Evolutionary conservation across 2,888 invertebrate genomes (phyloP), one percentile per base, ranked within the genome.

Genomic region (Conistra vaccinii): DNA sequence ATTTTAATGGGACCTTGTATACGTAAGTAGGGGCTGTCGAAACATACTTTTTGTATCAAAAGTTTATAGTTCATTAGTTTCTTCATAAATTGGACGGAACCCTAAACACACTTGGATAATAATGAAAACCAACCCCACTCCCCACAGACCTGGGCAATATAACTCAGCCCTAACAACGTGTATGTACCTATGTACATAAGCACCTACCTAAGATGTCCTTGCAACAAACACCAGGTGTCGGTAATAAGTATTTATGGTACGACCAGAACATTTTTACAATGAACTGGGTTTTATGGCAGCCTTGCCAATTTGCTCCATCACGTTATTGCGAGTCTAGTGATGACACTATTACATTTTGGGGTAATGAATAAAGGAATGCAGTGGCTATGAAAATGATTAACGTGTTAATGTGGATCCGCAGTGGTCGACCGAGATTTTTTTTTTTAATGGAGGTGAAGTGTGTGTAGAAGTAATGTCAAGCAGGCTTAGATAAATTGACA

Each of bases 241-340:
- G 66, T 76, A 85, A 82, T 85, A 78, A 35, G 73, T 61, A 85
- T 78, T 87, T 87, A 87, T 85, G 77, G 87, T 78, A 87, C 79
- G 87, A 85, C 51, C 71, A 69, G 66, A 58, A 71, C 67, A 81
- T 77, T 84, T 81, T 84, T 84, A 84, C 87, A 87, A 82, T 87
- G 77, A 62, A 77, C 76, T 39, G 51, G 23, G n/a, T 79, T 85
- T 86, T 87, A 87, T 79, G 85, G 74, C 45, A 55, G 61, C 20
- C 26, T 61, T 79, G 79, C 73, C 85, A 85, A 85, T 87, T 87
- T 69, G 48, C 23, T 68, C 67, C 71, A 77, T 85, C 69, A 79
- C 77, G 71, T 79, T 67, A 85, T 87, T 77, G 60, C 66, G 35
- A n/a, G 66, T 63, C 35, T 42, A 29, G 60, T 51, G 42, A 72